A percentile compares a stretch with the other conserved stretches of the same genome.
Evolutionary conservation across 2,113 vertebrate species (phyloP).

Genomic region (Amblyornis subalaris): DNA sequence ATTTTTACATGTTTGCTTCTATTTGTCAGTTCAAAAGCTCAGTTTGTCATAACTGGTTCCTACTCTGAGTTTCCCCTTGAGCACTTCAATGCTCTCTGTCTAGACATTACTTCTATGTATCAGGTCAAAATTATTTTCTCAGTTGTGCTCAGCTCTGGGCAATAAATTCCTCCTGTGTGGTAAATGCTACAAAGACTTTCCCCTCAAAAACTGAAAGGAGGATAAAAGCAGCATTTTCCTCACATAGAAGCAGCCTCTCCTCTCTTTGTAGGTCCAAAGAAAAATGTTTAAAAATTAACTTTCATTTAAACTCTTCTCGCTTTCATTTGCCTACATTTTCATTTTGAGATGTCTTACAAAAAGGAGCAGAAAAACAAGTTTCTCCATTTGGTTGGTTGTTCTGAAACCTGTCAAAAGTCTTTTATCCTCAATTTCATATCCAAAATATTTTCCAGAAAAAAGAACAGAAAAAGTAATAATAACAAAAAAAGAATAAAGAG

Average conservation of each 20-base stretch:
- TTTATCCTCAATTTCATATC: not conserved
- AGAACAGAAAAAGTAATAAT: not conserved
- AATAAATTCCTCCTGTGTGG: constrained; percentile 2
- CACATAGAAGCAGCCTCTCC: not conserved
- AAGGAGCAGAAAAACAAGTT: constrained; percentile 15
- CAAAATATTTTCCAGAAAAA: not conserved
- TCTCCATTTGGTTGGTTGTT: not conserved
- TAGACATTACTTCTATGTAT: constrained; percentile 22
- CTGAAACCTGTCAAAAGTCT: not conserved
- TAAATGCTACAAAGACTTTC: constrained; percentile 11
- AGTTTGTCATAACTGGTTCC: constrained; percentile 43
- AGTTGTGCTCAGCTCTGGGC: not conserved
- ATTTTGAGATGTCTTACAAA: not conserved
- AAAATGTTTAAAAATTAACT: not conserved
- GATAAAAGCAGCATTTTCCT: not conserved
- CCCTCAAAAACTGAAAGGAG: not conserved
- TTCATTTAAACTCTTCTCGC: not conserved
- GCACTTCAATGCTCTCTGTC: constrained; percentile 34
- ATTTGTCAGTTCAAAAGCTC: constrained; percentile 51
- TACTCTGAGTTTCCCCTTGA: constrained; percentile 26
- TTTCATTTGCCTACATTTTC: not conserved
- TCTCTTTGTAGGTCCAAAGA: not conserved
- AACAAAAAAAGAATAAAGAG: not conserved
- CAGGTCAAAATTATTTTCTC: constrained; percentile 23
- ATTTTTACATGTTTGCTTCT: constrained; percentile 3